These are phyloP conservation scores for Hemistola chrysoprasaria DNA, from an alignment of 2,888 invertebrate genomes.

Conservation along the genomic window DNA sequence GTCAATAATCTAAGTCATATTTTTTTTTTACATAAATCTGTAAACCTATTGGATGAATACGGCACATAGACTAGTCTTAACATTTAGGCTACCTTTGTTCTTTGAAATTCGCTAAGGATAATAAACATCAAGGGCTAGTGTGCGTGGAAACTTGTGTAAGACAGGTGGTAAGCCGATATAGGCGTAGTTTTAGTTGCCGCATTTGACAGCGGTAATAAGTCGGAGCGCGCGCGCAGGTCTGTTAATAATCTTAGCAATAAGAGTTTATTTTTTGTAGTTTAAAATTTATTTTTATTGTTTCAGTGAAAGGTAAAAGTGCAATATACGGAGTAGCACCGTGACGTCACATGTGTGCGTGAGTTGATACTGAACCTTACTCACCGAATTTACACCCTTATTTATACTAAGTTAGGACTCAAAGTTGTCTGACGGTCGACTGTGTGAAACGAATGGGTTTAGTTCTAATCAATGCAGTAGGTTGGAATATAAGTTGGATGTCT, in stretches of 20 bases:
- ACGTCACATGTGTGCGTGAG: slow-evolving; percentile 19
- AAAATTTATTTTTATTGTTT: slow-evolving; percentile 14
- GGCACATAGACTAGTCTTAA: too few species aligned
- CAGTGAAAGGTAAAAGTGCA: slow-evolving; percentile 38
- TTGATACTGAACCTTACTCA: neutral
- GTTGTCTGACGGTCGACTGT: neutral
- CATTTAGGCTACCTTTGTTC: too few species aligned
- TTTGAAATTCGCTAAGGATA: too few species aligned
- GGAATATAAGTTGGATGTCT: slow-evolving; percentile 26
- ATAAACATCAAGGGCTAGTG: too few species aligned
- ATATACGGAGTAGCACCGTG: slow-evolving; percentile 16
- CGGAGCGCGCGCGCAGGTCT: too few species aligned
- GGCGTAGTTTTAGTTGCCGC: too few species aligned
- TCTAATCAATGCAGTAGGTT: slow-evolving; percentile 14
- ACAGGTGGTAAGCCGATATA: slow-evolving; percentile 1
- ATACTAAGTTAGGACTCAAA: too few species aligned
- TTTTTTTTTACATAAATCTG: too few species aligned
- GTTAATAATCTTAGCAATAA: neutral
- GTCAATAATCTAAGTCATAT: too few species aligned
- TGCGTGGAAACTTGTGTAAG: neutral
- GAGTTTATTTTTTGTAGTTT: slow-evolving; percentile 12
- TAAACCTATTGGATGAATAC: too few species aligned
- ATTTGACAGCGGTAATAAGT: too few species aligned
- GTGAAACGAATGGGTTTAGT: neutral
- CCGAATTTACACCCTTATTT: neutral